A percentile compares a stretch with the other conserved stretches of the same genome.
Conservation (phyloP, 1,140 invertebrate species). For the Drosophila subpulchrella region DNA sequence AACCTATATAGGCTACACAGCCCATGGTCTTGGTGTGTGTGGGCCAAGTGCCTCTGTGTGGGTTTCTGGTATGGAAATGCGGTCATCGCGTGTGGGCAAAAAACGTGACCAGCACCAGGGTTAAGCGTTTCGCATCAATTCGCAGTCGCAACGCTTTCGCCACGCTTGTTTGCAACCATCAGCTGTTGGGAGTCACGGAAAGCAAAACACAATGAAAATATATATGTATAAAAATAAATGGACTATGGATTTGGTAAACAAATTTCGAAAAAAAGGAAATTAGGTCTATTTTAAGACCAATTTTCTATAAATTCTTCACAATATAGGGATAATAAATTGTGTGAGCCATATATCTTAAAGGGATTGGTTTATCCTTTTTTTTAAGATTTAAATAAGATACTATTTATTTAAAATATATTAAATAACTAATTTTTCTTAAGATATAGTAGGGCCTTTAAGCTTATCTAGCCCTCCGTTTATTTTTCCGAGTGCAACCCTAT, state of each 20-base stretch:
- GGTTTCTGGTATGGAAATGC: background rate
- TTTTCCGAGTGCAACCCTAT: background rate
- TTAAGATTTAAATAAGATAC: too few relatives aligned
- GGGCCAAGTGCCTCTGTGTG: background rate
- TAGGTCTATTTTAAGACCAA: too few relatives aligned
- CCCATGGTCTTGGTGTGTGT: background rate
- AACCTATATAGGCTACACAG: conserved; percentile 7
- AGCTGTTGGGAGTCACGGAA: conserved; percentile 42
- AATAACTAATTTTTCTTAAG: too few relatives aligned
- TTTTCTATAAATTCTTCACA: too few relatives aligned
- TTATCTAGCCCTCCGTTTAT: too few relatives aligned
- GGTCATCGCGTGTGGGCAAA: conserved; percentile 44
- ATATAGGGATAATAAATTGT: too few relatives aligned
- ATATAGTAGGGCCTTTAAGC: too few relatives aligned
- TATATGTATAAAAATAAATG: background rate
- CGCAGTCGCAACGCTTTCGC: conserved; percentile 19
- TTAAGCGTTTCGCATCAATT: conserved; percentile 56
- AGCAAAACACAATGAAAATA: conserved; percentile 1
- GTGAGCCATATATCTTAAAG: too few relatives aligned
- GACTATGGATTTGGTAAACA: background rate
- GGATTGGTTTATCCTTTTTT: too few relatives aligned
- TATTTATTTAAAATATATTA: too few relatives aligned
- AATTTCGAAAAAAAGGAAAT: background rate
- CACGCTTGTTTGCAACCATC: conserved; percentile 23
- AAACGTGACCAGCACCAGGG: conserved; percentile 66